Evolutionary conservation across 2,113 vertebrate genomes (phyloP).

Genomic region (Anarrhichthys ocellatus): DNA sequence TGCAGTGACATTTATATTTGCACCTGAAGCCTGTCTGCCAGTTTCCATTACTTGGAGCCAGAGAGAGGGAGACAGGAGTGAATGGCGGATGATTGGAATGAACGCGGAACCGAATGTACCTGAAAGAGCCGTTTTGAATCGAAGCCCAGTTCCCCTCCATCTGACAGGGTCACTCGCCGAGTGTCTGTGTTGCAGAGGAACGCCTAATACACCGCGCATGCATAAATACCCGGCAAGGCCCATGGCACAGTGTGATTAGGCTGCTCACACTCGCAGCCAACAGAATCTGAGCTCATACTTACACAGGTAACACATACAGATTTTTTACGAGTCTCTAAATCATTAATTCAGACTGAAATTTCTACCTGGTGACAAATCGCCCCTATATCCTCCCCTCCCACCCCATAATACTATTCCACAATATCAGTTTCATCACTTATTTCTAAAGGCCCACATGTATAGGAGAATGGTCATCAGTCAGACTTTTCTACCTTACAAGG

Average conservation of each 20-base stretch:
- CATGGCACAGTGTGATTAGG: background rate
- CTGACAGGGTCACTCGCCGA: conserved; percentile 48
- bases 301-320: background rate
- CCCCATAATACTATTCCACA: conserved; percentile 2
- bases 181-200: conserved; percentile 8
- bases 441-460: conserved; percentile 42
- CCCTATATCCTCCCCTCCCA: background rate
- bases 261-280: background rate
- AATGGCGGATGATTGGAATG: conserved; percentile 62
- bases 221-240: background rate
- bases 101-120: conserved; percentile 59
- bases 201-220: background rate
- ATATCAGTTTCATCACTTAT: conserved; percentile 41
- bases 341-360: conserved; percentile 15
- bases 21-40: conserved; percentile 76
- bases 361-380: conserved; percentile 25
- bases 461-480: conserved; percentile 44
- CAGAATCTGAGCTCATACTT: background rate
- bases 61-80: conserved; percentile 44
- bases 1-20: conserved; percentile 78
- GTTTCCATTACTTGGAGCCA: conserved; percentile 66
- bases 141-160: conserved; percentile 15
- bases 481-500: conserved; percentile 47
- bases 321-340: conserved; percentile 1
- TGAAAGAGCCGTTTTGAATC: conserved; percentile 62